Percentiles rank a stretch among this genome's conserved stretches.
Conservation (phyloP, 2,888 invertebrate species). For the Calliscelio sp. region DNA sequence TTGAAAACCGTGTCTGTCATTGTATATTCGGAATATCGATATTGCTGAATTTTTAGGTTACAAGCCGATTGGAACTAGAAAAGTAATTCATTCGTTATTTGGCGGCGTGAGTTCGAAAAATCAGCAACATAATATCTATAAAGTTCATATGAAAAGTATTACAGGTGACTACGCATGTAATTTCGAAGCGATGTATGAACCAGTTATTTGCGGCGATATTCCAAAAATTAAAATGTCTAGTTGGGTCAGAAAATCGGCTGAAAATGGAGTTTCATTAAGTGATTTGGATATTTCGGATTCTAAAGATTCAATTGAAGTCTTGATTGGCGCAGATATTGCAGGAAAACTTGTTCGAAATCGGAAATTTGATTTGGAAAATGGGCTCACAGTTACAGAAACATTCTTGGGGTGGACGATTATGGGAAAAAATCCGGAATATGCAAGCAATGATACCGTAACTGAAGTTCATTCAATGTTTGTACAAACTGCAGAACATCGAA, state of each 20-base stretch:
- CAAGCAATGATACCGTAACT: slow-evolving; percentile 53
- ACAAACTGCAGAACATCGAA: slow-evolving; percentile 67
- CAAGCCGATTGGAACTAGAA: slow-evolving; percentile 50
- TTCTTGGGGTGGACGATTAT: slow-evolving; percentile 77
- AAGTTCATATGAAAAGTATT: slow-evolving; percentile 62
- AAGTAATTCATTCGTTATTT: slow-evolving; percentile 73
- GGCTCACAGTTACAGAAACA: slow-evolving; percentile 77
- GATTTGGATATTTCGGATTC: background rate
- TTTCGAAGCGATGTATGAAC: slow-evolving; percentile 71
- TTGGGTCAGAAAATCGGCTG: slow-evolving; percentile 66
- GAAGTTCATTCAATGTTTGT: slow-evolving; percentile 61
- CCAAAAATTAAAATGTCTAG: slow-evolving; percentile 54
- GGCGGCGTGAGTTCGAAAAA: slow-evolving; percentile 66
- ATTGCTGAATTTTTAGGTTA: slow-evolving; percentile 72
- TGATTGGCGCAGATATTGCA: slow-evolving; percentile 39
- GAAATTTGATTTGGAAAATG: slow-evolving; percentile 70
- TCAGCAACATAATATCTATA: slow-evolving; percentile 63
- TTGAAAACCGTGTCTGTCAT: slow-evolving; percentile 76
- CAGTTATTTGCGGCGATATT: slow-evolving; percentile 63
- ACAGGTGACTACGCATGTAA: slow-evolving; percentile 70
- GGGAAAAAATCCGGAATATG: slow-evolving; percentile 70
- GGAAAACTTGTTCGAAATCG: slow-evolving; percentile 76
- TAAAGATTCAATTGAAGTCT: slow-evolving; percentile 40
- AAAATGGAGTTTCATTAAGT: background rate
- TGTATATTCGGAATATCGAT: slow-evolving; percentile 69